phyloP scores from a whole-genome alignment of 1,140 invertebrate species.

The Eumaeus atala region DNA sequence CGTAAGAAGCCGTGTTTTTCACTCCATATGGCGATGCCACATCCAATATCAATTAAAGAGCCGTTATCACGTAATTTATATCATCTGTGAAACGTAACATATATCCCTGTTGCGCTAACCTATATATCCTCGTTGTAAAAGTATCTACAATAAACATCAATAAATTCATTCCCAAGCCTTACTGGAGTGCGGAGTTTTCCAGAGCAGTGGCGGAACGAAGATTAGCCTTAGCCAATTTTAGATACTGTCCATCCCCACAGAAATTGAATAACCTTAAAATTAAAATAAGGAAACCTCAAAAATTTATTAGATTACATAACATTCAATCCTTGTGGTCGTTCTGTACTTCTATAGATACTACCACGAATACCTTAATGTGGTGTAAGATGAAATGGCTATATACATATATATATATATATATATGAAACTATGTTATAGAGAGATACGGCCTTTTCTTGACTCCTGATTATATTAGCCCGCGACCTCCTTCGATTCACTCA shows the following conservation, averaged over 20 bases:
- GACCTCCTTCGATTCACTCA: constrained; percentile 15
- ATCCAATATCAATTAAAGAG: no score
- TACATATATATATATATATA: constrained; percentile 12
- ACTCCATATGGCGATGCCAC: no score
- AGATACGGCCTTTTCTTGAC: constrained; percentile 18
- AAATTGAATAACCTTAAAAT: constrained; percentile 22
- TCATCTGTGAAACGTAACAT: no score
- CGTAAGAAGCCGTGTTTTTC: no score
- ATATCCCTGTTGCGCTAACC: no score
- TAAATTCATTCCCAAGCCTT: constrained; percentile 27
- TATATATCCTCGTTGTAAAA: constrained; percentile 16
- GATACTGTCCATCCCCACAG: constrained; percentile 20
- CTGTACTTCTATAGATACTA: constrained; percentile 23
- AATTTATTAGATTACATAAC: constrained; percentile 24
- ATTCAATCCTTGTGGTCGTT: constrained; percentile 21
- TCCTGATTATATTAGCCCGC: constrained; percentile 20
- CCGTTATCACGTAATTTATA: no score
- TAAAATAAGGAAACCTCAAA: constrained; percentile 17
- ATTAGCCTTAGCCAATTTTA: no score
- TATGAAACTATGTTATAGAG: constrained; percentile 10
- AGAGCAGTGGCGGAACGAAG: no score
- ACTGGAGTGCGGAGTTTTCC: constrained; percentile 25
- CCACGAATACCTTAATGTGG: constrained; percentile 27
- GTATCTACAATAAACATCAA: constrained; percentile 13
- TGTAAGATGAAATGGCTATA: constrained; percentile 20